Conservation (phyloP, 2,888 invertebrate species). For the Nasonovia ribisnigri region DNA sequence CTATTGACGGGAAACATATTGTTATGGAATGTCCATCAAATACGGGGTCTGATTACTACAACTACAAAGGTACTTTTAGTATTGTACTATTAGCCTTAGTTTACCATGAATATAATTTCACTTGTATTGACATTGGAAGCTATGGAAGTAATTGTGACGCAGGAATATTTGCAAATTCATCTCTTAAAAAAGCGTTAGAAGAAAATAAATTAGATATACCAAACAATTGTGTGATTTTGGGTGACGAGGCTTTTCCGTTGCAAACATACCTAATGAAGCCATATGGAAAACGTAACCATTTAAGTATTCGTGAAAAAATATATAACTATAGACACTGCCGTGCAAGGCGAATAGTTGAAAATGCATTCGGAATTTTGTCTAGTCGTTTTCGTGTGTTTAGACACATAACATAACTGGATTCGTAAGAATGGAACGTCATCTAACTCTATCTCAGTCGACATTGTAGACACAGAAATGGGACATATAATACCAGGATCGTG, state of each 20-base stretch:
- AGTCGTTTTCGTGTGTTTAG: slow-evolving; percentile 15
- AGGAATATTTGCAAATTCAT: slow-evolving; percentile 23
- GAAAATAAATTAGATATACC: background rate
- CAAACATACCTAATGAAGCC: slow-evolving; percentile 20
- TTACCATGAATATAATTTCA: slow-evolving; percentile 8
- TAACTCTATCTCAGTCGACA: background rate
- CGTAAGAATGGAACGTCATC: background rate
- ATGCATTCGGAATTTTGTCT: slow-evolving; percentile 8
- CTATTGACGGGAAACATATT: slow-evolving; percentile 66
- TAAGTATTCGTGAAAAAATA: background rate
- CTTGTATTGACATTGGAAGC: background rate
- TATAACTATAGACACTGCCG: slow-evolving; percentile 14
- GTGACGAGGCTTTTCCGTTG: background rate
- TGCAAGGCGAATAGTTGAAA: background rate
- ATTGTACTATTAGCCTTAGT: slow-evolving; percentile 28
- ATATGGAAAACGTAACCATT: background rate
- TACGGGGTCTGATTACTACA: slow-evolving; percentile 66
- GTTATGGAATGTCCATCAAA: slow-evolving; percentile 65
- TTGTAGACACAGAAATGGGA: background rate
- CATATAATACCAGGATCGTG: slow-evolving; percentile 4
- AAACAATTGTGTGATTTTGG: background rate
- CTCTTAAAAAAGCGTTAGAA: background rate
- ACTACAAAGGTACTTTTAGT: slow-evolving; percentile 66
- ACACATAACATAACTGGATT: slow-evolving; percentile 37
- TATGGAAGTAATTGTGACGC: slow-evolving; percentile 25